Evolutionary conservation across 1,140 invertebrate species (phyloP), one percentile per base, ranked within the genome.

Genomic region (Teleogryllus occipitalis): DNA sequence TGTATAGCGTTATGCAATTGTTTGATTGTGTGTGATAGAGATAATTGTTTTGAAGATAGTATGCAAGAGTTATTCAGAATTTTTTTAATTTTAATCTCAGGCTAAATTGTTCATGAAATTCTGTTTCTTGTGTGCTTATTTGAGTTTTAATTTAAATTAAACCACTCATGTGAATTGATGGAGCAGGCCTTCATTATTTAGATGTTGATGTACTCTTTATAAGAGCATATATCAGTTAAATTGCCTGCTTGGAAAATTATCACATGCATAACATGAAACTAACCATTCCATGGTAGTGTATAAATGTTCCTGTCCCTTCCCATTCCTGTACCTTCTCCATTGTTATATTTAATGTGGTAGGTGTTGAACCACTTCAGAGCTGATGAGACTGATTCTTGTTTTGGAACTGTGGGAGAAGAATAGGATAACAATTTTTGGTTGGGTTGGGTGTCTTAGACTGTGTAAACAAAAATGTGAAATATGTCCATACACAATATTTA

Each of bases 281-380:
- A 74, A 78, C 49, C 78, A 78, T 78, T 78, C 78, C 78, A 78
- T 72, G 78, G 78, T 78, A 74, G 78, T 78, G 78, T 78, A 15
- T 39, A 27, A 15, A 8, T 78, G 73, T 78, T 12, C 27, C 73
- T 22, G 15, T 49, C 54, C 54, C 65, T 22, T 8, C 14, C 47
- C 18, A 48, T 22, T 39, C 27, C 76, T 48, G 15, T 48, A 48
- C 76, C 76, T 48, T 48, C 47, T 77, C 48, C 27, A 39, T 76
- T 76, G 39, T 76, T 76, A 76, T 39, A 14, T 76, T 46, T 18
- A 47, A 65, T 65, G 54, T 65, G 54, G 54, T 65, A 65, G 54
- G 18, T 18, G 18, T 65, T 65, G 54, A 65, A 65, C 54, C 54
- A 76, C 75, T 76, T 39, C 18, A 21, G 48, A 77, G 48, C 14